phyloP scores from a whole-genome alignment of 1,140 invertebrate genomes.

The Ectropis grisescens region DNA sequence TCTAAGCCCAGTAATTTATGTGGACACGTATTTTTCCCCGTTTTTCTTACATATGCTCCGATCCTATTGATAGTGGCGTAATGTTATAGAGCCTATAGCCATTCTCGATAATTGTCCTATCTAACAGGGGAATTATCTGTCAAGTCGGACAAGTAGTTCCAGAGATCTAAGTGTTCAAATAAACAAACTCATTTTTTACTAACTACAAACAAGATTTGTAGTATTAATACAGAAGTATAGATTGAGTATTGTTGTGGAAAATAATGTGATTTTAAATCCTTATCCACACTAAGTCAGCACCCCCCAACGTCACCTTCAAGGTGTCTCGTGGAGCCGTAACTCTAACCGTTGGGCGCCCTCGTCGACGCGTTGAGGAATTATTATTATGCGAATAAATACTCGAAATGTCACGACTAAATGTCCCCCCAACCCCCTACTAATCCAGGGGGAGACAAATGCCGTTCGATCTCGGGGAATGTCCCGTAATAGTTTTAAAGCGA shows the following conservation, averaged over 20 bases:
- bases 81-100: no score
- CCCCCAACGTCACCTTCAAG: constrained; percentile 39
- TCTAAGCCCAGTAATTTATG: no score
- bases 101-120: no score
- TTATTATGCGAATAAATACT: constrained; percentile 75
- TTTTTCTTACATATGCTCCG: not conserved
- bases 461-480: constrained; percentile 33
- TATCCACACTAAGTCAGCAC: constrained; percentile 16
- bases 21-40: not conserved
- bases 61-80: no score
- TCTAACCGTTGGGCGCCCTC: constrained; percentile 56
- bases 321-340: constrained; percentile 63
- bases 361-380: constrained; percentile 69
- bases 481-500: constrained; percentile 34
- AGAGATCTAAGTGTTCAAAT: no score
- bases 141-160: not conserved
- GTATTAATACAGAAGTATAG: not conserved
- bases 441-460: constrained; percentile 36
- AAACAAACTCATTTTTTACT: no score
- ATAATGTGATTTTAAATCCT: not conserved
- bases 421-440: constrained; percentile 39
- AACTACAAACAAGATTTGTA: not conserved
- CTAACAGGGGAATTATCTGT: not conserved
- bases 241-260: not conserved
- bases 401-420: constrained; percentile 71